phyloP scores from a whole-genome alignment of 1,140 invertebrate genomes.

The Aphelinus certus region DNA sequence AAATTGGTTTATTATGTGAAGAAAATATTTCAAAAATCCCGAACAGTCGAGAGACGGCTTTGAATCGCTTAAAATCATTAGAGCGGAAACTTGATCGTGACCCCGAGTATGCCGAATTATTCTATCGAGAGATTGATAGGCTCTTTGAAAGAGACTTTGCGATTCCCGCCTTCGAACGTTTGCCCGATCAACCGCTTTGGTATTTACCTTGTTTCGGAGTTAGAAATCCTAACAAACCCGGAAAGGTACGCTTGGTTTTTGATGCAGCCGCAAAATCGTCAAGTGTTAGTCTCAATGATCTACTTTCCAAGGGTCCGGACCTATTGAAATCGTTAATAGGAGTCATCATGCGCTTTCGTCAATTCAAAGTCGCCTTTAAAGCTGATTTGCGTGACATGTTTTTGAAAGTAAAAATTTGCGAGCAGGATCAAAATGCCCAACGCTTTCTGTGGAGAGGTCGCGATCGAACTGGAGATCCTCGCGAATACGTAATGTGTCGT shows the following conservation, averaged over 20 bases:
- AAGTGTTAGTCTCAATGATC: not conserved
- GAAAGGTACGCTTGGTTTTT: not conserved
- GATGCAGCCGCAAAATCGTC: not conserved
- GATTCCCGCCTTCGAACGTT: not conserved
- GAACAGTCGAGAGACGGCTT: too few relatives aligned
- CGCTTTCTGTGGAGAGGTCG: conserved; percentile 1
- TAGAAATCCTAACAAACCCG: not conserved
- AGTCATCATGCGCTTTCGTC: conserved; percentile 11
- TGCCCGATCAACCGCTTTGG: not conserved
- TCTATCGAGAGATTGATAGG: not conserved
- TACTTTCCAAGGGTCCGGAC: conserved; percentile 1
- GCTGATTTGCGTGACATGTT: conserved; percentile 11
- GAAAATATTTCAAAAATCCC: too few relatives aligned
- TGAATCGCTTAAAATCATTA: too few relatives aligned
- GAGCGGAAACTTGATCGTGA: too few relatives aligned
- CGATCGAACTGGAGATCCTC: not conserved
- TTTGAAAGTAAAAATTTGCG: not conserved
- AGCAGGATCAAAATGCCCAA: conserved; percentile 14
- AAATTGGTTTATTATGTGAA: too few relatives aligned
- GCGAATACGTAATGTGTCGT: not conserved
- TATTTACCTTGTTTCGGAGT: conserved; percentile 15
- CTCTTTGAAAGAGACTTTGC: not conserved
- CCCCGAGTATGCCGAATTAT: too few relatives aligned
- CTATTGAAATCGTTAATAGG: conserved; percentile 12
- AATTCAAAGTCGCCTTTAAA: not conserved